Evolutionary conservation across 2,888 invertebrate species (phyloP).

Genomic region (Volucella inflata): DNA sequence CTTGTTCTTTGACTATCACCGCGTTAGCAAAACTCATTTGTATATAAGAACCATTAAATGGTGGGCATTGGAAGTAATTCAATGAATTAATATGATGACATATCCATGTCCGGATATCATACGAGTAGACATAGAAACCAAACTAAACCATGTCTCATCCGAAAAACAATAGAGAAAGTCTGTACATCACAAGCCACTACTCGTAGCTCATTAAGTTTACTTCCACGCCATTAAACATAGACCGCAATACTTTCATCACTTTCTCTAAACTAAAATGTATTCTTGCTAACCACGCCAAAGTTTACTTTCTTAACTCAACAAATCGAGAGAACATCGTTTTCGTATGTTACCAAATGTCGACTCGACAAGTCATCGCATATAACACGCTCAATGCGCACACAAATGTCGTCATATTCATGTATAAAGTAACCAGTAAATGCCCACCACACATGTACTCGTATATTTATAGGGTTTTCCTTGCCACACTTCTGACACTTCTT

Average conservation of each 20-base stretch:
- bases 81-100: conserved; percentile 32
- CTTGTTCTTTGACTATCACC: too few species aligned
- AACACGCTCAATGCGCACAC: conserved; percentile 24
- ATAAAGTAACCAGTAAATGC: conserved; percentile 48
- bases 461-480: conserved; percentile 33
- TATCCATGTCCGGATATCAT: not conserved
- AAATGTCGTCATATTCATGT: conserved; percentile 42
- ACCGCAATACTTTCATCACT: conserved; percentile 52
- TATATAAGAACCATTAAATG: too few species aligned
- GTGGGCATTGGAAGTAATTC: not conserved
- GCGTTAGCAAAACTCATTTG: too few species aligned
- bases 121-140: not conserved
- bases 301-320: conserved; percentile 25
- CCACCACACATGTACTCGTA: conserved; percentile 39
- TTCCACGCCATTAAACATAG: conserved; percentile 45
- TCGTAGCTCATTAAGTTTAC: conserved; percentile 13
- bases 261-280: conserved; percentile 16
- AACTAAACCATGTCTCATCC: not conserved
- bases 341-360: conserved; percentile 1
- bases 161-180: conserved; percentile 6
- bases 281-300: conserved; percentile 28
- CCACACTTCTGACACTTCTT: conserved; percentile 32
- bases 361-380: not conserved
- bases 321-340: not conserved
- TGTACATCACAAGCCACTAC: not conserved